Conservation (phyloP, 2,888 invertebrate genomes). For the Celastrina argiolus region DNA sequence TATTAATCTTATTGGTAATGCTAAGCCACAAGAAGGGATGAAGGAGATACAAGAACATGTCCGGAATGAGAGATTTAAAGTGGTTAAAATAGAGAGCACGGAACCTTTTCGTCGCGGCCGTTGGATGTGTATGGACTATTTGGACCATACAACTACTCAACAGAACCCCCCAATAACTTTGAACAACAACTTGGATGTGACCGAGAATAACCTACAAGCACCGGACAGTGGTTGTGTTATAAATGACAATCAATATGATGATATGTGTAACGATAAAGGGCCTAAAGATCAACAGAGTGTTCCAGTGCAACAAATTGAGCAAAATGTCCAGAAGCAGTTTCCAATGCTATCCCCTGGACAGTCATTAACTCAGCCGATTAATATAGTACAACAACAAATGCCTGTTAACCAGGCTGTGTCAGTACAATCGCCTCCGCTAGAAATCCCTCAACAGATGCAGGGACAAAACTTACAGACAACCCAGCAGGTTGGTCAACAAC, state of each 20-base stretch:
- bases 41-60: constrained; percentile 83
- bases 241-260: constrained; percentile 74
- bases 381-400: constrained; percentile 67
- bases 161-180: constrained; percentile 69
- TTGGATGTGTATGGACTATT: constrained; percentile 96
- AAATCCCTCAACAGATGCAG: constrained; percentile 73
- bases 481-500: constrained; percentile 69
- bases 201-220: constrained; percentile 64
- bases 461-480: constrained; percentile 61
- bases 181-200: constrained; percentile 70
- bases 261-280: constrained; percentile 69
- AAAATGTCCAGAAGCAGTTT: constrained; percentile 71
- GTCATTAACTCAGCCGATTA: constrained; percentile 70
- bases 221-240: constrained; percentile 75
- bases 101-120: constrained; percentile 94
- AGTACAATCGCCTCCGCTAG: constrained; percentile 73
- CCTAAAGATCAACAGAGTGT: constrained; percentile 71
- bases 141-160: constrained; percentile 86
- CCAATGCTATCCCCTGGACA: constrained; percentile 75
- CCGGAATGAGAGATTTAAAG: constrained; percentile 92
- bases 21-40: constrained; percentile 76
- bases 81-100: constrained; percentile 97
- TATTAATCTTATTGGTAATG: constrained; percentile 76
- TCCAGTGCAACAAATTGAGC: constrained; percentile 70
- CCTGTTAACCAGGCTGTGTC: constrained; percentile 66